These are phyloP conservation scores for Drosophila mimica DNA, from an alignment of 2,888 invertebrate species.

Conservation along the genomic window DNA sequence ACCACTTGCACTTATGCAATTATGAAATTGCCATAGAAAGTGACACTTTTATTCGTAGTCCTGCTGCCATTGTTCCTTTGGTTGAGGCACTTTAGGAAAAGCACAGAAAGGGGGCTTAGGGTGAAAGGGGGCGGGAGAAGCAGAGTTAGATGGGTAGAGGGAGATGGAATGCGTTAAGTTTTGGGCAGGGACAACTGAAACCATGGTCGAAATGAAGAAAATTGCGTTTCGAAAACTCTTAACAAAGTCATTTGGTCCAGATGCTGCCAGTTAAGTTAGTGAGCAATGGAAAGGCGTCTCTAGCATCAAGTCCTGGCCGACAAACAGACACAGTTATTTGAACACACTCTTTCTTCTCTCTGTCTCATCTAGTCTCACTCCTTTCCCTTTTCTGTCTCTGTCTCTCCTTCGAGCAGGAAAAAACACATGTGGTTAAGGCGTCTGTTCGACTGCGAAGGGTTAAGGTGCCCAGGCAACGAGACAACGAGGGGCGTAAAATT, in stretches of 20 bases:
- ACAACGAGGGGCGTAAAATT: constrained; percentile 48
- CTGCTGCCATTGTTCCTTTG: constrained; percentile 64
- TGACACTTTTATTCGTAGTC: constrained; percentile 79
- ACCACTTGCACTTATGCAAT: constrained; percentile 82
- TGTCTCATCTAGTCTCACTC: not conserved
- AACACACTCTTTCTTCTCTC: constrained; percentile 1
- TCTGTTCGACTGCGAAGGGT: constrained; percentile 63
- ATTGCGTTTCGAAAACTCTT: constrained; percentile 80
- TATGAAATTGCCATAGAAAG: constrained; percentile 82
- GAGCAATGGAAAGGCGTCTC: constrained; percentile 32
- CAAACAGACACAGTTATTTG: constrained; percentile 41
- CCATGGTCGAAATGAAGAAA: constrained; percentile 66
- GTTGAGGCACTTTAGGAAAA: constrained; percentile 30
- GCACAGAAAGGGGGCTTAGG: not conserved
- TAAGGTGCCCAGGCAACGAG: constrained; percentile 51
- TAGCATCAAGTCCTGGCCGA: constrained; percentile 24
- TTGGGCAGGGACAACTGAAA: constrained; percentile 25
- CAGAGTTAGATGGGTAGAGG: not conserved
- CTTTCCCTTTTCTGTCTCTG: not conserved
- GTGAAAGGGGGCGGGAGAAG: not conserved
- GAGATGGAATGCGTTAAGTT: constrained; percentile 31
- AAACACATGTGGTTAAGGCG: constrained; percentile 72
- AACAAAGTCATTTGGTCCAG: constrained; percentile 80
- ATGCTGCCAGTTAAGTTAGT: constrained; percentile 76
- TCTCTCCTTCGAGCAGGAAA: constrained; percentile 8